Percentiles rank a stretch among this genome's conserved stretches.
Evolutionary conservation across 1,140 invertebrate genomes (phyloP).

Genomic region (Archivesica marissinica): DNA sequence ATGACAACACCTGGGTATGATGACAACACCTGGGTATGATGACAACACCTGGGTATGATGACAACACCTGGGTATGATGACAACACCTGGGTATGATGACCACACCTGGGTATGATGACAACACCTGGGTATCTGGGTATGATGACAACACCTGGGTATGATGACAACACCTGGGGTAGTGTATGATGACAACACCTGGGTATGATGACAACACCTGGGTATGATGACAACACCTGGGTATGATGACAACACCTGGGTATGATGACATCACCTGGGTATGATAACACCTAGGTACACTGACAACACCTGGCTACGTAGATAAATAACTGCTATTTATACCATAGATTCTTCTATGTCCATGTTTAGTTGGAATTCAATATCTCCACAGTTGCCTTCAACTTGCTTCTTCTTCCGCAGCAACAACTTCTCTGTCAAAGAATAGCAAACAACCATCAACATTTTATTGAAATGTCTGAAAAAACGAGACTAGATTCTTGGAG

Average conservation of each 20-base stretch:
- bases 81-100: no score
- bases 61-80: no score
- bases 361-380: neutral
- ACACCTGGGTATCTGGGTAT: no score
- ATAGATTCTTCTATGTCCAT: conserved; percentile 18
- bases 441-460: neutral
- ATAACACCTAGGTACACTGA: neutral
- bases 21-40: no score
- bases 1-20: no score
- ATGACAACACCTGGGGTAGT: neutral
- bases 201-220: neutral
- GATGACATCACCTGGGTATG: neutral
- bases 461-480: neutral
- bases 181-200: neutral
- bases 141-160: neutral
- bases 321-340: neutral
- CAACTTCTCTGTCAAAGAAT: neutral
- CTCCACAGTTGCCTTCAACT: neutral
- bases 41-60: no score
- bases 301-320: no score
- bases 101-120: no score
- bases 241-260: neutral
- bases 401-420: neutral
- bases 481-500: neutral
- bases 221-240: neutral